Evolutionary conservation across 2,888 invertebrate genomes (phyloP), one percentile per base, ranked within the genome.

Genomic region (Amiota minor): DNA sequence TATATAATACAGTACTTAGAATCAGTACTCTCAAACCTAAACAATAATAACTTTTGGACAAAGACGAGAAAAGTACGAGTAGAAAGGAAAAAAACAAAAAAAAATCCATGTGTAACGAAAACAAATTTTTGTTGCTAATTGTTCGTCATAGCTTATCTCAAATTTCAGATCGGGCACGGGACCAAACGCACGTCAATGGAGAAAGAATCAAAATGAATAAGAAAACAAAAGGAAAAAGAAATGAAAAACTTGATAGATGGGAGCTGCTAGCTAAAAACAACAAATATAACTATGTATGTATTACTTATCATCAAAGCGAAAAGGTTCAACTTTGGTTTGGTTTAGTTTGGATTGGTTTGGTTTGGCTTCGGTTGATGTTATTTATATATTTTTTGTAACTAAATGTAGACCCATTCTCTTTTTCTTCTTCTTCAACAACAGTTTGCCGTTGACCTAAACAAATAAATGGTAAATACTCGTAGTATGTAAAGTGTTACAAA

Each of bases 141-240:
- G 86, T 80, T 84, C 75, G 75, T 73, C 35, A 35, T 35, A 78
- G 79, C 82, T 81, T 83, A 83, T 83, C 86, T 85, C 76, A 55
- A 76, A 80, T 81, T 81, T 86, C 77, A 85, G 78, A 85, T 81
- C 77, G 47, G 14, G 12, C 12, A 75, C 35, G 35, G 65, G 75
- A 78, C 79, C 49, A 16, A 47, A 47, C 47, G 65, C 59, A n/a
- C 62, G 62, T 12, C 45, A 78, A 77, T 75, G 75, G 76, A 68
- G 75, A 76, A 45, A 61, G 64, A 68, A 75, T 71, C 6, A 35
- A 8, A 35, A 2, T 35, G 35, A 35, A 35, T 35, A 35, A 35
- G 35, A 35, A 75, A 68, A 73, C 47, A 72, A 71, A 20, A 59
- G 65, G 45, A 68, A 62, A 72, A 56, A 14, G 20, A 18, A 62